Percentiles rank a stretch among this genome's conserved stretches.
phyloP scores from a whole-genome alignment of 2,797 vertebrate species.

The Amazona ochrocephala region DNA sequence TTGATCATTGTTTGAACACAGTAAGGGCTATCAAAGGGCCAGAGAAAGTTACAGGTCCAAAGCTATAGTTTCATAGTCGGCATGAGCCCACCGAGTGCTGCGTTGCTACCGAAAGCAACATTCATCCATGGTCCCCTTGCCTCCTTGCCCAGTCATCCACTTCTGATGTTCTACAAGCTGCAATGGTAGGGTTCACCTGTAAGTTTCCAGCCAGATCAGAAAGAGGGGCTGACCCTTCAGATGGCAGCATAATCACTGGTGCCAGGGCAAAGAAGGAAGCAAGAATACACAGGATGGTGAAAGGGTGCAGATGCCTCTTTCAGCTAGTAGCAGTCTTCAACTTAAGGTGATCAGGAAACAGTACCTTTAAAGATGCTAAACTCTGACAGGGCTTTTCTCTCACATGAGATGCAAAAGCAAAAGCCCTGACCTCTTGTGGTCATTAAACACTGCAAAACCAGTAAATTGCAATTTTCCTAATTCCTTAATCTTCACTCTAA shows the following conservation, averaged over 20 bases:
- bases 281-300: not conserved
- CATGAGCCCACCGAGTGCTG: not conserved
- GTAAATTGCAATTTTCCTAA: not conserved
- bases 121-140: rapidly evolving
- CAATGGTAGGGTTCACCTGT: not conserved
- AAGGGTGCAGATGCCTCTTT: not conserved
- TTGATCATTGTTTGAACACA: not conserved
- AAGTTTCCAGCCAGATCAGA: not conserved
- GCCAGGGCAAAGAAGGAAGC: not conserved
- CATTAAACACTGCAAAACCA: not conserved
- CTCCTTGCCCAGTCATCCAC: not conserved
- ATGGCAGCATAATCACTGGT: not conserved
- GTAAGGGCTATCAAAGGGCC: not conserved
- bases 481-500: not conserved
- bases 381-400: not conserved
- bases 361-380: not conserved
- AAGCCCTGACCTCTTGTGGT: conserved; percentile 49
- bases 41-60: not conserved
- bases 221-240: not conserved
- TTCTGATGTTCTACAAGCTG: not conserved
- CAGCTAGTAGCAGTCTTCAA: not conserved
- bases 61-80: not conserved
- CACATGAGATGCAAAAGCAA: not conserved
- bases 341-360: not conserved
- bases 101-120: not conserved